These are phyloP conservation scores for Dicentrarchus labrax DNA, from an alignment of 2,113 vertebrate species.

Conservation along the genomic window DNA sequence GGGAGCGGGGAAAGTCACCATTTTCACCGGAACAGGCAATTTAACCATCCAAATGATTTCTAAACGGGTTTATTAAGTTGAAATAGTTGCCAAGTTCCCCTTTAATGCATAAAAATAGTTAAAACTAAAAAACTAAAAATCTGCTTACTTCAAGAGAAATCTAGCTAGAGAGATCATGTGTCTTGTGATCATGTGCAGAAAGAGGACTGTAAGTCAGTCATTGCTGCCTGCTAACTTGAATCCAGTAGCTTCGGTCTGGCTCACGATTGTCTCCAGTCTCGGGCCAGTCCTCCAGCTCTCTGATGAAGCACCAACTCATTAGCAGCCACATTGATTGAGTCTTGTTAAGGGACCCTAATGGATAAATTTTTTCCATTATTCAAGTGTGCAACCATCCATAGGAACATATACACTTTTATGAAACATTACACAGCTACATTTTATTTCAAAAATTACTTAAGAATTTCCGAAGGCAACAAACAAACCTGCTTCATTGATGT, in stretches of 20 bases:
- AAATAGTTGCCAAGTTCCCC: no score
- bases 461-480: slow-evolving; percentile 17
- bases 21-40: no score
- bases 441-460: slow-evolving; percentile 1
- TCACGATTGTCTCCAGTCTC: slow-evolving; percentile 33
- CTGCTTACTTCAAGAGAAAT: not conserved
- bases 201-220: no score
- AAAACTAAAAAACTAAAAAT: not conserved
- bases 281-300: slow-evolving; percentile 39
- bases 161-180: not conserved
- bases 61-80: no score
- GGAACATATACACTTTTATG: not conserved
- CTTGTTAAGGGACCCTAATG: slow-evolving; percentile 72
- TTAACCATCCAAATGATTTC: no score
- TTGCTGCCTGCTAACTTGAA: slow-evolving; percentile 26
- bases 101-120: no score
- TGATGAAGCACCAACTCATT: slow-evolving; percentile 72
- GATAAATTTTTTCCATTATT: slow-evolving; percentile 66
- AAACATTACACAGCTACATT: slow-evolving; percentile 20
- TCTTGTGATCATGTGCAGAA: not conserved
- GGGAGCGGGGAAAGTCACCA: no score
- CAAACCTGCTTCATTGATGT: slow-evolving; percentile 28
- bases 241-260: slow-evolving; percentile 52
- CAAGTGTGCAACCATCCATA: slow-evolving; percentile 4
- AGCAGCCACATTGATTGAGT: slow-evolving; percentile 71